These are phyloP conservation scores for Pelosia muscerda DNA, from an alignment of 2,888 invertebrate species.

Conservation along the genomic window DNA sequence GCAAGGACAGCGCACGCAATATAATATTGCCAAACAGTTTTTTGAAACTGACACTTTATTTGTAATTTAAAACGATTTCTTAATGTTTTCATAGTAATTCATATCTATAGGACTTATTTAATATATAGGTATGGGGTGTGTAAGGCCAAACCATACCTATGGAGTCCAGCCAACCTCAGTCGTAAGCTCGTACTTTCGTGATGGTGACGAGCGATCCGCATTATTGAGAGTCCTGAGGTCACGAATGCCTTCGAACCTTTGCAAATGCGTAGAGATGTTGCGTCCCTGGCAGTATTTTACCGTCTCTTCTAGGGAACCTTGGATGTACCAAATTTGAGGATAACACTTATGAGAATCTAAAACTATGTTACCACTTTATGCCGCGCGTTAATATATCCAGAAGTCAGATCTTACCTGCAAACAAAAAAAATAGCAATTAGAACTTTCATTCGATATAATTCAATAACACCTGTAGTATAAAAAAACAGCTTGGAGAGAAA, in stretches of 20 bases:
- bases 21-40: conserved; percentile 47
- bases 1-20: conserved; percentile 47
- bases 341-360: not conserved
- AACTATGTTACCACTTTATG: not conserved
- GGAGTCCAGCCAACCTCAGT: too few relatives aligned
- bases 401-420: not conserved
- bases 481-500: too few relatives aligned
- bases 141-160: not conserved
- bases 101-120: conserved; percentile 22
- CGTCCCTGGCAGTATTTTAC: too few relatives aligned
- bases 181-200: too few relatives aligned
- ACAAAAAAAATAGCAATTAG: not conserved
- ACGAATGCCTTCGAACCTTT: too few relatives aligned
- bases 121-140: not conserved
- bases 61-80: conserved; percentile 44
- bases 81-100: conserved; percentile 40
- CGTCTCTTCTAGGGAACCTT: too few relatives aligned
- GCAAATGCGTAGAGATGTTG: too few relatives aligned
- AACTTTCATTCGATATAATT: not conserved
- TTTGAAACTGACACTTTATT: conserved; percentile 40
- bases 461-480: too few relatives aligned
- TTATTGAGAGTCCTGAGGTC: too few relatives aligned
- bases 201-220: too few relatives aligned
- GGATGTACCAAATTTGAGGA: too few relatives aligned
- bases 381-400: not conserved